phyloP scores from a whole-genome alignment of 2,113 vertebrate species.

The Hypomesus transpacificus region DNA sequence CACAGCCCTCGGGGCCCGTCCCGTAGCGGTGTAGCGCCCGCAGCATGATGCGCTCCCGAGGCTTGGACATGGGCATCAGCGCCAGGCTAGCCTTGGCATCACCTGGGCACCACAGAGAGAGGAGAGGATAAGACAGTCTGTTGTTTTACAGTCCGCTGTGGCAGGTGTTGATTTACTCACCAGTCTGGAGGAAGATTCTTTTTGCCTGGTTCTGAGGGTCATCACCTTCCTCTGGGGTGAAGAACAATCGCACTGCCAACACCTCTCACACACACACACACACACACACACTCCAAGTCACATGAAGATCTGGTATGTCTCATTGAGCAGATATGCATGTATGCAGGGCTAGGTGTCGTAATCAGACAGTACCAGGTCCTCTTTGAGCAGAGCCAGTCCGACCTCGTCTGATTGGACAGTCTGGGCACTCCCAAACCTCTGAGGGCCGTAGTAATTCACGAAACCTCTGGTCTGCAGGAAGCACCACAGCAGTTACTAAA shows the following conservation, averaged over 20 bases:
- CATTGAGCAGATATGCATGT: not conserved
- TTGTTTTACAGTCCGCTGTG: not conserved
- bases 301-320: not conserved
- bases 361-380: conserved; percentile 52
- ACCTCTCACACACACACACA: conserved; percentile 67
- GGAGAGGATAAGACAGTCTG: no score
- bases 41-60: conserved; percentile 84
- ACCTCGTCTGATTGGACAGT: conserved; percentile 76
- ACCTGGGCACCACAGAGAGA: conserved; percentile 60
- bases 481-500: conserved; percentile 64
- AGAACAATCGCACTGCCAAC: conserved; percentile 83
- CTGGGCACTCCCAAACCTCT: conserved; percentile 78
- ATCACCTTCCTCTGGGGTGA: conserved; percentile 84
- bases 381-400: conserved; percentile 70
- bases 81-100: conserved; percentile 84
- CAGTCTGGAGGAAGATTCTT: conserved; percentile 86
- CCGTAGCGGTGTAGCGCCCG: conserved; percentile 88
- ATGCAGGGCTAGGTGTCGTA: not conserved
- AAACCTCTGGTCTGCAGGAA: conserved; percentile 56
- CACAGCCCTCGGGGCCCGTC: conserved; percentile 76
- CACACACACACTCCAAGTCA: conserved; percentile 5
- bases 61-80: conserved; percentile 84
- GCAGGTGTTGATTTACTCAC: conserved; percentile 60
- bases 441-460: conserved; percentile 69
- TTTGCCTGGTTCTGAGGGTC: conserved; percentile 87